Base-by-base conservation (phyloP, 1,140 invertebrate species). In the Limonius californicus region DNA sequence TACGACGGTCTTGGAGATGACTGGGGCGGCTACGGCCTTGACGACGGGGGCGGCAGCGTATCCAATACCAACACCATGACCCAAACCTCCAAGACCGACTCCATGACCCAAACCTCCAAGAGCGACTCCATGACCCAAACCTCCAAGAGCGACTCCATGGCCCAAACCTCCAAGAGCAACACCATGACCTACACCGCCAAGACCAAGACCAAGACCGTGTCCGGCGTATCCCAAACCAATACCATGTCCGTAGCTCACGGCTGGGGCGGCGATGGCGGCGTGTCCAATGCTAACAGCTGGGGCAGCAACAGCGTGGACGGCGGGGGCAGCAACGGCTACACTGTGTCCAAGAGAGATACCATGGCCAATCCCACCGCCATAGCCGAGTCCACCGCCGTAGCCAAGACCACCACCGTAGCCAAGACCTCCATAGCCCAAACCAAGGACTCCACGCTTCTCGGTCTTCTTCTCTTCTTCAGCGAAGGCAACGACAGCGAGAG, bases 381-480 rank as follows among this genome's bases (percentile, higher is more conserved):
- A 30, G 14, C 35, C 43, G 15, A 50, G 50, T 20, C 61, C 61
- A 47, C 54, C 54, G 12, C 27, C 32, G 3, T 45, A 30, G 14
- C 35, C 43, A 21, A 50, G 50, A 39, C 61, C 61, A 19, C 43
- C 18, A 47, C 54, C 54, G 12, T 27, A 21, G 3, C 42, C 32
- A n/a, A 43, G 23, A 21, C 54, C 54, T 8, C 61, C 62, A 23
- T 64, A 64, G 3, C 62, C 62, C 6, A 64, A 19, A 11, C 62
- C 62, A 6, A 64, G 23, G 11, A 64, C 12, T 32, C 62, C 62
- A 11, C 62, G 47, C 39, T 64, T 64, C 6, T 59, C 57, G 23
- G 62, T 61, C 19, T 59, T 64, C 54, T 64, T 64, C 16, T 59
- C 58, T 32, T 64, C 58, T 23, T n/a, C 57, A 18, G 57, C 62